Conservation (phyloP, 2,113 vertebrate genomes). For the Australoheros scitulus region DNA sequence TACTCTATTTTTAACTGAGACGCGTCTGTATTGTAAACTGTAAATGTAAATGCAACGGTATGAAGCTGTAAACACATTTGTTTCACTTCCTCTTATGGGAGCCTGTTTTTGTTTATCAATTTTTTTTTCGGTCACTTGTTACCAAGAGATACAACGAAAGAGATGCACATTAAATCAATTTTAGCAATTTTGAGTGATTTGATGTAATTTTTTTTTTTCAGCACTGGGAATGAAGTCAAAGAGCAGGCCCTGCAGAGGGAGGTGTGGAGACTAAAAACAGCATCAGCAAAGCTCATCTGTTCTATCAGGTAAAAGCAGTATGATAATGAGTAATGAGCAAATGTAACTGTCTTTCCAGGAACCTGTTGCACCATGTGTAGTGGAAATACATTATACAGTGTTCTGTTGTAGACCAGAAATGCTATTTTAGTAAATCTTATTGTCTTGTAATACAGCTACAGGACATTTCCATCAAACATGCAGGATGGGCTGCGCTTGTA, state of each 20-base stretch:
- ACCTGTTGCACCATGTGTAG: neutral
- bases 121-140: neutral
- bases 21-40: neutral
- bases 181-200: neutral
- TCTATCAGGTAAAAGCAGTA: conserved; percentile 58
- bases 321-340: neutral
- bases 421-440: neutral
- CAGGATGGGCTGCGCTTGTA: conserved; percentile 81
- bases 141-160: neutral
- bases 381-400: neutral
- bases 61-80: conserved; percentile 10
- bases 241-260: conserved; percentile 20
- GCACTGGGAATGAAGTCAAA: conserved; percentile 59
- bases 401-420: neutral
- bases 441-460: neutral
- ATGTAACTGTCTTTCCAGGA: neutral
- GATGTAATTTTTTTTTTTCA: conserved; percentile 10
- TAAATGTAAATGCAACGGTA: conserved; percentile 2
- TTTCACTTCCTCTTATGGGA: conserved; percentile 43
- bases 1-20: conserved; percentile 1
- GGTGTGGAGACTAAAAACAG: conserved; percentile 51
- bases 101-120: neutral
- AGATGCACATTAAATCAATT: neutral
- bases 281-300: conserved; percentile 37
- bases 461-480: neutral